Percentiles rank a stretch among this genome's conserved stretches.
phyloP scores from a whole-genome alignment of 2,888 invertebrate species.

The Philonicus albiceps region DNA sequence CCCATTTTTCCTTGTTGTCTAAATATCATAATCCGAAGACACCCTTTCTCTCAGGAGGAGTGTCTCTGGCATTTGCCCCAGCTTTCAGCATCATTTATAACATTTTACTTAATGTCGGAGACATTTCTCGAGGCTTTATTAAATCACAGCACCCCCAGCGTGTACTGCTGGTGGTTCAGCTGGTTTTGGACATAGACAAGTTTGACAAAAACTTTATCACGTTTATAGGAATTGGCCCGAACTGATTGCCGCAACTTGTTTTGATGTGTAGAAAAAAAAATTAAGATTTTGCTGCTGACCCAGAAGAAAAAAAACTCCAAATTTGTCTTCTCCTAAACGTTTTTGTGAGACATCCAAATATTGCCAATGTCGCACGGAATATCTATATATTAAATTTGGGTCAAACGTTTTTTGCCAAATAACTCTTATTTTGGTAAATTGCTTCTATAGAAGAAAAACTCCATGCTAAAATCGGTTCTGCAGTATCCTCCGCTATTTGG shows the following conservation, averaged over 20 bases:
- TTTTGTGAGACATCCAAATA: neutral
- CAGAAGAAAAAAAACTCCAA: neutral
- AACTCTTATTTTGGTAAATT: neutral
- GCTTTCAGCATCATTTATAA: slow-evolving; percentile 26
- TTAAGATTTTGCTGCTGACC: neutral
- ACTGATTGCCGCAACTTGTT: neutral
- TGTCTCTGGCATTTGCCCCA: neutral
- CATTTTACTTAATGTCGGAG: slow-evolving; percentile 33
- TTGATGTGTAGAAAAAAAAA: neutral
- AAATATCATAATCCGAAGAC: slow-evolving; percentile 30
- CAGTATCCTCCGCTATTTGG: neutral
- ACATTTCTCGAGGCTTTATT: slow-evolving; percentile 16
- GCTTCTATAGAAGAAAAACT: neutral
- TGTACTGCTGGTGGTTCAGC: neutral
- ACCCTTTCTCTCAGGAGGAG: neutral
- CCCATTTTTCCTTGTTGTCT: slow-evolving; percentile 2
- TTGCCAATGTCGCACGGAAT: neutral
- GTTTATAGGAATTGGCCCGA: neutral
- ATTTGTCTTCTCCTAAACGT: neutral
- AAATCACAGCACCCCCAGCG: neutral
- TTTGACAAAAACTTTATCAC: neutral
- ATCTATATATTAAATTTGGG: neutral
- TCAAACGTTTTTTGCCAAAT: neutral
- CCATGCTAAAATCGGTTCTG: neutral
- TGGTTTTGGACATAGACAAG: neutral